Evolutionary conservation across 2,113 vertebrate genomes (phyloP).

Genomic region (Xenus cinereus): DNA sequence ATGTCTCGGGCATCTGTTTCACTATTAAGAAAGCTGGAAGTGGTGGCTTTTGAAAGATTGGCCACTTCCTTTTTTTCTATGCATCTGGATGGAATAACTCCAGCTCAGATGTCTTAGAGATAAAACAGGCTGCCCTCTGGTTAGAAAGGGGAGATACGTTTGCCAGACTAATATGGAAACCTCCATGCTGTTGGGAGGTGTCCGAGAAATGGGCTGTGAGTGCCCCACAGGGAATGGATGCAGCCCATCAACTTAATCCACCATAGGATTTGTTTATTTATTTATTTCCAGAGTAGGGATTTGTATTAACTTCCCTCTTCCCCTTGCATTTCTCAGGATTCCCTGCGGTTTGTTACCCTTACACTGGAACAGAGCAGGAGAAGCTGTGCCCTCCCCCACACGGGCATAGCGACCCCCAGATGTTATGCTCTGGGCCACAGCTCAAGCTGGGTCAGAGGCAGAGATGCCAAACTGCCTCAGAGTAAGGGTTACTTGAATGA

Average conservation of each 20-base stretch:
- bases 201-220: neutral
- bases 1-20: neutral
- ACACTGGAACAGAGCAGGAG: rapidly evolving
- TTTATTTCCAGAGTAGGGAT: neutral
- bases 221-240: neutral
- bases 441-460: neutral
- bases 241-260: neutral
- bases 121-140: neutral
- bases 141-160: neutral
- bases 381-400: rapidly evolving
- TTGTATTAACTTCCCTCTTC: neutral
- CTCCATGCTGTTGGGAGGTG: neutral
- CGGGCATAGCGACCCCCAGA: rapidly evolving
- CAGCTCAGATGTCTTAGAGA: neutral
- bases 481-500: neutral
- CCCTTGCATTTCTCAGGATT: neutral
- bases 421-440: neutral
- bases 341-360: rapidly evolving
- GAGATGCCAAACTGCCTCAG: neutral
- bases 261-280: neutral
- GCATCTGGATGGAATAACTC: neutral
- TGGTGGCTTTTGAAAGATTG: neutral
- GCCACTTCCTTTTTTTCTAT: neutral
- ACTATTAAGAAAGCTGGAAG: neutral
- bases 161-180: neutral